Conservation (phyloP, 2,113 vertebrate genomes). For the Heptranchias perlo region DNA sequence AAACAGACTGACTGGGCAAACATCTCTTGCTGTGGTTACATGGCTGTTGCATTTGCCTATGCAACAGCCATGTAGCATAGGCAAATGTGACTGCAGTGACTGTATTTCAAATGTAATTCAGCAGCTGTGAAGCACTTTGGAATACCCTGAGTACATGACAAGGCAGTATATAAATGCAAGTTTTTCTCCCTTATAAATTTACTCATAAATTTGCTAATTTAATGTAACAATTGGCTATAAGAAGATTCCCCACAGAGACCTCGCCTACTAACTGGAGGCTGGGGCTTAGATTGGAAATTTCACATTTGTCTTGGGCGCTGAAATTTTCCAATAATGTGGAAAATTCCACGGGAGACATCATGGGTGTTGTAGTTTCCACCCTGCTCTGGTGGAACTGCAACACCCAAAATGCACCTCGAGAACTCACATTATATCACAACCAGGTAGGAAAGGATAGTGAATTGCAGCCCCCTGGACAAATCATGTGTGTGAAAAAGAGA, state of each 20-base stretch:
- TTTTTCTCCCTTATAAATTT: not conserved
- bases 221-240: not conserved
- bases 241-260: not conserved
- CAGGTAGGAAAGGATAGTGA: not conserved
- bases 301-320: not conserved
- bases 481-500: not conserved
- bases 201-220: not conserved
- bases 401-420: not conserved
- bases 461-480: not conserved
- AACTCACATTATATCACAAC: not conserved
- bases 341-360: not conserved
- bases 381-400: not conserved
- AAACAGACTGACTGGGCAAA: not conserved
- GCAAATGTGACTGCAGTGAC: too few species aligned
- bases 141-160: not conserved
- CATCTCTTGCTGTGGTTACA: too few species aligned
- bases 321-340: not conserved
- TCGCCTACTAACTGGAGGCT: not conserved
- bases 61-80: too few species aligned
- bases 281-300: not conserved
- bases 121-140: not conserved
- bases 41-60: not conserved
- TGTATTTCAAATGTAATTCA: not conserved
- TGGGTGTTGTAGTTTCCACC: not conserved
- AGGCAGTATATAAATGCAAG: not conserved